A percentile compares a stretch with the other conserved stretches of the same genome.
Conservation (phyloP, 2,797 vertebrate genomes). For the Leuciscus waleckii region DNA sequence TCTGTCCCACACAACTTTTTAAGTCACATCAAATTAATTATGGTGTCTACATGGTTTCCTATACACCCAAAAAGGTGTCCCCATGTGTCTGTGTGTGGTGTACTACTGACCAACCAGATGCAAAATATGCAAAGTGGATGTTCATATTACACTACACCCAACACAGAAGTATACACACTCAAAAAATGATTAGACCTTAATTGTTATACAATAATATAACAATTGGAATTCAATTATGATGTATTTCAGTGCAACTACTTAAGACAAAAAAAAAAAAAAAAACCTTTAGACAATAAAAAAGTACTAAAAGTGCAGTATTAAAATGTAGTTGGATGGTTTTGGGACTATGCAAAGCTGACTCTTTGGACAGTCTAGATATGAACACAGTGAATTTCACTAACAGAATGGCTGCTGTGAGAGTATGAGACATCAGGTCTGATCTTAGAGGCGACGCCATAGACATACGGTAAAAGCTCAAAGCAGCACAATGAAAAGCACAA, state of each 20-base stretch:
- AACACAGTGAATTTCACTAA: background rate
- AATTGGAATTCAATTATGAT: background rate
- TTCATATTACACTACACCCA: background rate
- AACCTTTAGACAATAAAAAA: background rate
- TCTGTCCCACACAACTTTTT: background rate
- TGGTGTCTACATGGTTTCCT: background rate
- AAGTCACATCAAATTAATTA: background rate
- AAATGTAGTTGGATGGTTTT: background rate
- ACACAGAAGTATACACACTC: background rate
- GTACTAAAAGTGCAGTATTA: background rate
- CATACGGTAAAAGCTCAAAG: conserved; percentile 12
- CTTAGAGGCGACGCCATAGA: background rate
- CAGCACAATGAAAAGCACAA: background rate
- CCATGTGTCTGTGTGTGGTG: background rate
- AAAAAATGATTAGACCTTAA: background rate
- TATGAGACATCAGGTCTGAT: background rate
- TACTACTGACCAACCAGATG: conserved; percentile 16
- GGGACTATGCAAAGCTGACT: conserved; percentile 2
- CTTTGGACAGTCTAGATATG: background rate
- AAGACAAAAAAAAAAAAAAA: background rate
- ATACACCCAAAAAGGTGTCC: background rate
- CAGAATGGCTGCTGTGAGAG: background rate
- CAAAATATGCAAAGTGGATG: conserved; percentile 39
- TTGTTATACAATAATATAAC: background rate
- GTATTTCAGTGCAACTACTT: background rate